Evolutionary conservation across 2,113 vertebrate species (phyloP), one percentile per base, ranked within the genome.

Genomic region (Antechinus flavipes): DNA sequence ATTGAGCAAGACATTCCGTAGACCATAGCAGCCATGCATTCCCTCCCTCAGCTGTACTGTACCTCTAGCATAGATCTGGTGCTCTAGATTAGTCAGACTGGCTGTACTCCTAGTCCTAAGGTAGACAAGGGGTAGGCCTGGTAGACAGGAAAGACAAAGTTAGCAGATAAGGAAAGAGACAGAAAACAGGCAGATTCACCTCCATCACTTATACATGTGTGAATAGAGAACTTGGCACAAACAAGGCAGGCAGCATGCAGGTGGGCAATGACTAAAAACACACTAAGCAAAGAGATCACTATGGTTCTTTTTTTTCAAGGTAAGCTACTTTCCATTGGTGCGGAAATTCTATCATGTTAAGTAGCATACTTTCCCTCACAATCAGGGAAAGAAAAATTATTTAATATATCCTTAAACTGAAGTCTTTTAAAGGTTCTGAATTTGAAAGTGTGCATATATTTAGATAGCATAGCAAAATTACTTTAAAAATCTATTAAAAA

Each of bases 61-160:
- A 99, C 99, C 99, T 99, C 99, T 99, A 99, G 99, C 99, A 99
- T 99, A 99, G 98, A 99, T 99, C 97, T 99, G 99, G 98, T 99
- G 99, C 98, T 99, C 99, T 98, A 99, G 99, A 98, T 99, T 99
- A 99, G 99, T 99, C 99, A 99, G 98, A 99, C 99, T 99, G 99
- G 99, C 99, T 98, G 99, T 99, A 98, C 99, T 99, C 98, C 99
- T 99, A 99, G 99, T 99, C 99, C 99, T 99, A 99, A 99, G 99
- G 99, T 99, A 99, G 99, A 99, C 99, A 98, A 99, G 99, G 99
- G 99, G 99, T 96, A 99, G 99, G 99, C 99, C 99, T 99, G 99
- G 99, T 98, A 98, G 99, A 99, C 99, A 99, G 99, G 98, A 99
- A 98, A 99, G 98, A 99, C 95, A 99, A 97, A 98, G 98, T 99